Evolutionary conservation across 2,113 vertebrate genomes (phyloP).

Genomic region (Platichthys flesus): DNA sequence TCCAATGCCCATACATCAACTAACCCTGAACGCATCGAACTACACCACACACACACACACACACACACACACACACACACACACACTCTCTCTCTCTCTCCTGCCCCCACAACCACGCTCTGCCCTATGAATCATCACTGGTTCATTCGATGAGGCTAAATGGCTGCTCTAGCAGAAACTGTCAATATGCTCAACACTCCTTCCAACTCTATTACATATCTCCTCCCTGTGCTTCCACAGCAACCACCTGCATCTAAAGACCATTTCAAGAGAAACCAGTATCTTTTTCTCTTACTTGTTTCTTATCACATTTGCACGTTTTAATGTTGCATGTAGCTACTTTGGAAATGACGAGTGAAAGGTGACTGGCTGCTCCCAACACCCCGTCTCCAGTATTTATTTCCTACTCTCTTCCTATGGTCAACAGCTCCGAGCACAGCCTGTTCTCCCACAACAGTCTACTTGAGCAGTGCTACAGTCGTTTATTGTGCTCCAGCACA

Average conservation of each 20-base stretch:
- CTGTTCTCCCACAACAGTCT: neutral
- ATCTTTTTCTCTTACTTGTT: too few species aligned
- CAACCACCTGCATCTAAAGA: too few species aligned
- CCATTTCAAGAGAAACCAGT: too few species aligned
- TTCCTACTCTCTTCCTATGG: neutral
- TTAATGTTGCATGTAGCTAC: too few species aligned
- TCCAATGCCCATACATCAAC: constrained; percentile 37
- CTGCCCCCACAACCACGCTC: neutral
- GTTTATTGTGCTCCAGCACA: neutral
- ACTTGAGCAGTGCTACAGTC: neutral
- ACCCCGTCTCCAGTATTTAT: neutral
- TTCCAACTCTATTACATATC: neutral
- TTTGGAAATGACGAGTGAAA: too few species aligned
- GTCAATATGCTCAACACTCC: constrained; percentile 69
- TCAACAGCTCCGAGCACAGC: neutral
- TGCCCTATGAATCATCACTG: constrained; percentile 72
- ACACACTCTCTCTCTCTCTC: neutral
- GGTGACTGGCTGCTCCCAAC: too few species aligned
- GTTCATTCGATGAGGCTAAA: constrained; percentile 72
- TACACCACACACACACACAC: constrained; percentile 2
- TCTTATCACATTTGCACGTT: too few species aligned
- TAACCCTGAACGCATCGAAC: constrained; percentile 13
- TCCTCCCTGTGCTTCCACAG: neutral
- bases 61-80: neutral
- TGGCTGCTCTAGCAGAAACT: constrained; percentile 72